Base-by-base conservation (phyloP, 2,888 invertebrate species). In the Drosophila histrio region DNA sequence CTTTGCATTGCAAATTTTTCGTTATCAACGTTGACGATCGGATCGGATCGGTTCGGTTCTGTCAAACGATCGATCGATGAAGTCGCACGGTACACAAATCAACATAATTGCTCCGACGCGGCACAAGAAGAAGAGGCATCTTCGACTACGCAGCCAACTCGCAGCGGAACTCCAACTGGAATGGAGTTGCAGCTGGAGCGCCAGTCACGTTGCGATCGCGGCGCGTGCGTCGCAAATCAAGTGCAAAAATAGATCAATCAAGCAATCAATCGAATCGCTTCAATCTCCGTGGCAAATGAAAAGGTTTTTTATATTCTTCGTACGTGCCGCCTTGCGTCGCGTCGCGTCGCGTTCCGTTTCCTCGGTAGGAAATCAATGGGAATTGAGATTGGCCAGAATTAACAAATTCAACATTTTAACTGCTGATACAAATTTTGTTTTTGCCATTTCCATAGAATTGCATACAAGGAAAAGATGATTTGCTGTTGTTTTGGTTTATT, bases 191-290 rank as follows among this genome's bases (percentile, higher is more conserved):
- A 19, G 43, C 64, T 64, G 77, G 52, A 83, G 88, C 87, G 88
- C 82, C 80, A 83, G 84, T 88, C 84, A 84, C 88, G 84, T 88
- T 79, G 75, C 61, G 59, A 63, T 34, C 36, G 62, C 66, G 88
- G 86, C 89, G 89, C 85, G 89, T 85, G 85, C 89, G 89, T 85
- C 88, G 88, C 89, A 89, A 85, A 89, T 85, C 89, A 85, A 89
- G 88, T 86, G 88, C 88, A 85, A 88, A 87, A 84, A 84, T 88
- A 89, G 89, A 87, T 87, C 88, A 89, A 85, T 85, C 89, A 89
- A 87, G 86, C 86, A 89, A 89, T 89, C 88, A 85, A 89, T 85
- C 88, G 77, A 76, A 76, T 64, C 62, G 77, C 58, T 71, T 64
- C 88, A 72, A 77, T 74, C 81, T 46, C 67, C 65, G 57, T 78